These are phyloP conservation scores for Cremastobaeus sp. DNA, from an alignment of 2,888 invertebrate species.

Conservation along the genomic window DNA sequence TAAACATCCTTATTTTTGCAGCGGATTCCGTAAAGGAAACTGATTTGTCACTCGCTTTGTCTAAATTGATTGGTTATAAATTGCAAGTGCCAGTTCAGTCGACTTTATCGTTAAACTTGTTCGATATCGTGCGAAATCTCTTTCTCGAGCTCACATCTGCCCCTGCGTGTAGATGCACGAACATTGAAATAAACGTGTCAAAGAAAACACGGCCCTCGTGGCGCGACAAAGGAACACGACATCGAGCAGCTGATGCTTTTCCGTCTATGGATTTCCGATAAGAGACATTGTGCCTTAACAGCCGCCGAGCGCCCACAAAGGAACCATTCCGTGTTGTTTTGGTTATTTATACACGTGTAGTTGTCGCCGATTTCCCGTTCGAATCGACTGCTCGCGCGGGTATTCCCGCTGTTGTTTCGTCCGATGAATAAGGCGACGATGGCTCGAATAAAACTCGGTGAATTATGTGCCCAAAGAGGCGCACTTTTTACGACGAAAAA, in stretches of 20 bases:
- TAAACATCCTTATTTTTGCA: too few relatives aligned
- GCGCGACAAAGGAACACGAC: conserved; percentile 23
- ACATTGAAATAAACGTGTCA: conserved; percentile 6
- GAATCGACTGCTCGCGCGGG: not conserved
- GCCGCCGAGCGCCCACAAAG: conserved; percentile 13
- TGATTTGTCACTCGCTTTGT: too few relatives aligned
- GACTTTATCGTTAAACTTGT: too few relatives aligned
- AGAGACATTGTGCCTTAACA: conserved; percentile 34
- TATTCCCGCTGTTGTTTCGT: conserved; percentile 17
- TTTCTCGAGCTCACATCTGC: conserved; percentile 19
- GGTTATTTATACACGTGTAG: conserved; percentile 34
- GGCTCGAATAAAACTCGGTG: conserved; percentile 19
- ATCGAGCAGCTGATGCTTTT: conserved; percentile 36
- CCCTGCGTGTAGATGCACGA: not conserved
- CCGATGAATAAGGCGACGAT: conserved; percentile 32
- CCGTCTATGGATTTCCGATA: conserved; percentile 43
- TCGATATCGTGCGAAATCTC: not conserved
- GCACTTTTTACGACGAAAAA: conserved; percentile 11
- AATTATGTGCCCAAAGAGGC: not conserved
- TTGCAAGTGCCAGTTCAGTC: too few relatives aligned
- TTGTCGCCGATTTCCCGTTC: not conserved
- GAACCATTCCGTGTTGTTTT: conserved; percentile 17
- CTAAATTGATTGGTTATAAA: not conserved
- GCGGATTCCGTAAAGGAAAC: too few relatives aligned
- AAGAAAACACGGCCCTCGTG: conserved; percentile 21